Conservation (phyloP, 1,140 invertebrate species). For the Latrodectus geometricus region DNA sequence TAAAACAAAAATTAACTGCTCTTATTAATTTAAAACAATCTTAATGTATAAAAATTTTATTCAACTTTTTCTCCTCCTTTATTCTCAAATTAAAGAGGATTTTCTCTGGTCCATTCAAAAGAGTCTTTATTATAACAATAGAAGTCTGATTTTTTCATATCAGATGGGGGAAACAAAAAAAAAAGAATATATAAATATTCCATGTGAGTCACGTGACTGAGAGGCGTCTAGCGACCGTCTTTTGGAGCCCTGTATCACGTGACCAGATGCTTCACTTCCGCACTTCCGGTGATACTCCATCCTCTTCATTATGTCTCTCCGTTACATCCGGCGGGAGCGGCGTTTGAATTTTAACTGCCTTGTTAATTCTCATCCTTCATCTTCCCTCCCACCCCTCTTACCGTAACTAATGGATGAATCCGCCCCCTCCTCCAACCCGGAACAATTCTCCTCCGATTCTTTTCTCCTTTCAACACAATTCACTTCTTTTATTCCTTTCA, state of each 20-base stretch:
- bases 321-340: conserved; percentile 56
- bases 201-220: conserved; percentile 46
- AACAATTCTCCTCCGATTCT: not conserved
- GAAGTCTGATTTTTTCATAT: too few species aligned
- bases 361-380: conserved; percentile 50
- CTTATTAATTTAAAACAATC: too few species aligned
- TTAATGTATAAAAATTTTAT: too few species aligned
- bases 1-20: too few species aligned
- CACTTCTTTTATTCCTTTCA: not conserved
- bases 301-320: conserved; percentile 58
- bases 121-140: too few species aligned
- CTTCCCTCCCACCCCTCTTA: not conserved
- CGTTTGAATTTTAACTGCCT: conserved; percentile 62
- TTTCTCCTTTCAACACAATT: conserved; percentile 8
- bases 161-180: not conserved
- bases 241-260: conserved; percentile 43
- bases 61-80: too few species aligned
- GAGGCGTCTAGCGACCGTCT: conserved; percentile 56
- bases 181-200: not conserved
- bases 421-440: not conserved
- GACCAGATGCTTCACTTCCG: conserved; percentile 58
- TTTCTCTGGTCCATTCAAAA: too few species aligned
- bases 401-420: conserved; percentile 56
- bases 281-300: conserved; percentile 56
- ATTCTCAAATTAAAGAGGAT: too few species aligned